Conservation (phyloP, 2,113 vertebrate genomes). For the Monopterus albus region DNA sequence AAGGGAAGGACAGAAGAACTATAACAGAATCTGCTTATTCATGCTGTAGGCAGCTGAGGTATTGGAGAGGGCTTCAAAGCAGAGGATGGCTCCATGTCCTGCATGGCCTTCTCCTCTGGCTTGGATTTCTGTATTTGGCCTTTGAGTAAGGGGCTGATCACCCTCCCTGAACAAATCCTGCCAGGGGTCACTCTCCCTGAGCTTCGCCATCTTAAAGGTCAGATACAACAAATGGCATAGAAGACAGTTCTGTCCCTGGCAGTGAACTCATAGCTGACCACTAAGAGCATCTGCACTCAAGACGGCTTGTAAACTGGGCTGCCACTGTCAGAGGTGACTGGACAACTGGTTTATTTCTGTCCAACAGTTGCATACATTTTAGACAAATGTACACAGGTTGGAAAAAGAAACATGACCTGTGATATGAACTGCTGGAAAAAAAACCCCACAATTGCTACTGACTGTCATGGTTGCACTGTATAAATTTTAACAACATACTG, state of each 20-base stretch:
- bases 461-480: not conserved
- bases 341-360: constrained; percentile 11
- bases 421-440: too few relatives aligned
- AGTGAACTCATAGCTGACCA: constrained; percentile 57
- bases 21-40: constrained; percentile 72
- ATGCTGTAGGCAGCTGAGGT: constrained; percentile 70
- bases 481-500: not conserved
- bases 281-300: constrained; percentile 28
- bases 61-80: constrained; percentile 75
- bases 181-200: constrained; percentile 74
- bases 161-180: constrained; percentile 82
- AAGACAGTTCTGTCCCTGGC: constrained; percentile 68
- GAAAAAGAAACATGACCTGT: not conserved
- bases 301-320: constrained; percentile 24
- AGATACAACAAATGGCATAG: constrained; percentile 75
- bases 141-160: constrained; percentile 82
- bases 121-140: constrained; percentile 73
- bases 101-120: constrained; percentile 79
- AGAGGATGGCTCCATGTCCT: constrained; percentile 60
- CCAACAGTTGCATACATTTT: not conserved
- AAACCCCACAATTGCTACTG: not conserved
- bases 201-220: constrained; percentile 83
- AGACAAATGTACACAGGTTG: not conserved
- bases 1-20: constrained; percentile 49
- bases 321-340: constrained; percentile 24